Evolutionary conservation across 2,797 vertebrate species (phyloP), one percentile per base, ranked within the genome.

Genomic region (Pseudochirops cupreus): DNA sequence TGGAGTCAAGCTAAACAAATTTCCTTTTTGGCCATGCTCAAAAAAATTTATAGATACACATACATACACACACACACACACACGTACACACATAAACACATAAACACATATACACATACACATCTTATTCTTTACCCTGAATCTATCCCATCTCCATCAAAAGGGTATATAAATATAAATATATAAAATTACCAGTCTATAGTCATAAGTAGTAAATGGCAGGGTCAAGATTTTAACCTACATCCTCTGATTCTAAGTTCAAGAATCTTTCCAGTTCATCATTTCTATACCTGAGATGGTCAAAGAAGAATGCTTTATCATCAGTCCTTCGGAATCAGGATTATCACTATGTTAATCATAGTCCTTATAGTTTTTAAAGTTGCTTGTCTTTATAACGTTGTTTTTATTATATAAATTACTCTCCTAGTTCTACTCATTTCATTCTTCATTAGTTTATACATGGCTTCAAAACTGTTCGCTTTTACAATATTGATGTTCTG

Each of bases 51-150:
- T 21, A 46, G 1, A 82, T 46, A 21, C n/a, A 74, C 14, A n/a
- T 1, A 67, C 9, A n/a, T 0, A 24, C 0, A 46, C 3, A 21
- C n/a, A 39, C 5, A 74, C 18, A 39, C 14, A 39, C 7, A 5
- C 33, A n/a, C 16, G 46, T 6, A 39, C 14, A 39, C 7, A 5
- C 33, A n/a, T 5, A 39, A 0, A 21, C 16, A 39, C 14, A 67
- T 4, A 67, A 2, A 74, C 14, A 74, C 67, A 74, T 9, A 21
- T 7, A 21, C 0, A 39, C 4, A 24, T 46, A 26, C 21, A 24
- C 4, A n/a, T 67, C 12, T 67, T 67, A 67, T 46, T 46, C 3
- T 50, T 24, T 74, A n/a, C 39, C 39, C 5, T 24, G 18, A 82
- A 82, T 82, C 2, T 5, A 74, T 39, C n/a, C 21, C n/a, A 46